A percentile compares a stretch with the other conserved stretches of the same genome.
Evolutionary conservation across 2,888 invertebrate genomes (phyloP).

Genomic region (Alloplasta piceator): DNA sequence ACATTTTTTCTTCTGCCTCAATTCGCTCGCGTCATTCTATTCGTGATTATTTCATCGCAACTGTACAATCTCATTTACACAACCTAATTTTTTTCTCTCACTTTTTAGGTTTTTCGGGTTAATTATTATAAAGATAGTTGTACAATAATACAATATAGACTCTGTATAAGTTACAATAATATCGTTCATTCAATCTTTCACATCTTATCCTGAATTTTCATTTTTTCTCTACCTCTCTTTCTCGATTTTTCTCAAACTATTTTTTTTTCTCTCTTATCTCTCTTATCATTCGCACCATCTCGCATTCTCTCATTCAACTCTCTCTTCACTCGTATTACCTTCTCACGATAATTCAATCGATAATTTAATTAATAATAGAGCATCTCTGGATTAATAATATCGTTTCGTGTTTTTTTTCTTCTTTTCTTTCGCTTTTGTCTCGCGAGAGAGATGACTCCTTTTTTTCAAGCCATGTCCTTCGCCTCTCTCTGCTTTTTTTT

Average conservation of each 20-base stretch:
- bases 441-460: conserved; percentile 44
- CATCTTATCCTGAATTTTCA: conserved; percentile 38
- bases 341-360: conserved; percentile 67
- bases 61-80: conserved; percentile 48
- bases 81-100: conserved; percentile 29
- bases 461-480: conserved; percentile 54
- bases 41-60: conserved; percentile 54
- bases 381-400: conserved; percentile 71
- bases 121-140: conserved; percentile 79
- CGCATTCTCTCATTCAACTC: conserved; percentile 54
- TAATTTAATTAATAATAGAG: conserved; percentile 73
- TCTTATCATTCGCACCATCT: conserved; percentile 27
- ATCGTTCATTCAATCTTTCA: conserved; percentile 66
- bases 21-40: conserved; percentile 29
- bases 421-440: conserved; percentile 59
- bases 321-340: conserved; percentile 47
- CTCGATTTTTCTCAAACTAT: conserved; percentile 63
- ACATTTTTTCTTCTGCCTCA: conserved; percentile 47
- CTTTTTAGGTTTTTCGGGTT: conserved; percentile 48
- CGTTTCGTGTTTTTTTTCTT: conserved; percentile 53
- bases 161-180: conserved; percentile 82
- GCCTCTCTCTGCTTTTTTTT: conserved; percentile 61
- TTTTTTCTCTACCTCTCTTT: conserved; percentile 38
- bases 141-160: conserved; percentile 82
- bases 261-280: conserved; percentile 36